Conservation (phyloP, 2,888 invertebrate genomes). For the Pheosia tremula region DNA sequence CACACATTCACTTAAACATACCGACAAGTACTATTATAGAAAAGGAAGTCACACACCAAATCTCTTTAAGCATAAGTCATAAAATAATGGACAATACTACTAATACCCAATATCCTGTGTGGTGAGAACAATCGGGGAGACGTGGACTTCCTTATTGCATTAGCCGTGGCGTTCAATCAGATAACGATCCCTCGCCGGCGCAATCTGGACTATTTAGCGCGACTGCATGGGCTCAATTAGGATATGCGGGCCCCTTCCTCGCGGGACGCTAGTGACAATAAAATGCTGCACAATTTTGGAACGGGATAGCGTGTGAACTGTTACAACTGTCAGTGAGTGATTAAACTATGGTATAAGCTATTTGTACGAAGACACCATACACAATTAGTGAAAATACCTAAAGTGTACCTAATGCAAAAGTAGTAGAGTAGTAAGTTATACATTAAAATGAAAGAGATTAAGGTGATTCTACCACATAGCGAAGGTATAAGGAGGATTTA, state of each 20-base stretch:
- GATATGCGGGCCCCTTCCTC: constrained; percentile 82
- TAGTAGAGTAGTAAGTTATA: no score
- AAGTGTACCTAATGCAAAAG: no score
- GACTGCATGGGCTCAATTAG: constrained; percentile 80
- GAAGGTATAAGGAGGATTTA: no score
- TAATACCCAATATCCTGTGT: constrained; percentile 66
- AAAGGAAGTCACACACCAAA: constrained; percentile 31
- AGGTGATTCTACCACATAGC: no score
- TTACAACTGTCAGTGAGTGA: no score
- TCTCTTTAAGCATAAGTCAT: constrained; percentile 38
- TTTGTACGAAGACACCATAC: no score
- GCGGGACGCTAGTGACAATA: constrained; percentile 46
- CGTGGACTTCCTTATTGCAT: constrained; percentile 79
- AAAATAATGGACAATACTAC: constrained; percentile 46
- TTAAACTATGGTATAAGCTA: no score
- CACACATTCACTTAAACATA: not conserved
- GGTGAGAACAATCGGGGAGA: constrained; percentile 53
- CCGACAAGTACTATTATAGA: not conserved
- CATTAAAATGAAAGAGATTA: no score
- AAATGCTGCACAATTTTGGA: constrained; percentile 41
- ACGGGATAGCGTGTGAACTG: no score
- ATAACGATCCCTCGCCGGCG: constrained; percentile 70
- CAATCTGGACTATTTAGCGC: constrained; percentile 81
- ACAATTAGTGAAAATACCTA: no score
- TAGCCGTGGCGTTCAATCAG: constrained; percentile 71